Base-by-base conservation (phyloP, 2,888 invertebrate genomes). In the Rosalia funebris region DNA sequence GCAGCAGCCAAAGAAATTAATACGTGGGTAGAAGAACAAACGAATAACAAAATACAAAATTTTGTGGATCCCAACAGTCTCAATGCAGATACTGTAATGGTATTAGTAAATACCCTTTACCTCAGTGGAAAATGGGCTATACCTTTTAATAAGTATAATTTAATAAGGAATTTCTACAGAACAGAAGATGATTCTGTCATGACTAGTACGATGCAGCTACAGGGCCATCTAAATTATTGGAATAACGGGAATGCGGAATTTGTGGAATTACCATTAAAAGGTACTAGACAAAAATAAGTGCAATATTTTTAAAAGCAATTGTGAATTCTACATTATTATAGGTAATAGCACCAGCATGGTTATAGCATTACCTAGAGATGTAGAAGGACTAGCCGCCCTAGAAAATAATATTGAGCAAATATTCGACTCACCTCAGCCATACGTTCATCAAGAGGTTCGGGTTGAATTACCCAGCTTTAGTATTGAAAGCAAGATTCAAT, bases 31-130 rank as follows among this genome's bases (percentile, higher is more conserved):
- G 77, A 77, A 60, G 46, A 69, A 7, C 73, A 77, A 57, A 81
- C 80, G 1, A 73, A 78, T 52, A 57, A 77, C 16, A 78, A 76
- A 70, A 80, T 81, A 14, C 68, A 73, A 19, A 60, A 75, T 46
- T 39, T 81, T 3, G 64, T 80, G 5, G 45, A 47, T 2, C 62
- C 75, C 1, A 64, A 65, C 20, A 57, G 50, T 31, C 34, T 81
- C 9, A 59, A 47, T 17, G 57, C 47, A 0, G 46, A 68, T 9
- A 78, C 77, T 1, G 66, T 69, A 50, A 36, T 79, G 50, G 67
- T 81, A 5, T 63, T 81, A 25, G 72, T 79, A 0, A 81, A 81
- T 58, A 77, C 80, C 1, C 48, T 81, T 31, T 77, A 81, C 60
- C 79, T 81, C 57, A 75, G 75, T 32, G 79, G 74, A 19, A 70